Base-by-base conservation (phyloP, 2,888 invertebrate genomes). In the Eudemis profundana region DNA sequence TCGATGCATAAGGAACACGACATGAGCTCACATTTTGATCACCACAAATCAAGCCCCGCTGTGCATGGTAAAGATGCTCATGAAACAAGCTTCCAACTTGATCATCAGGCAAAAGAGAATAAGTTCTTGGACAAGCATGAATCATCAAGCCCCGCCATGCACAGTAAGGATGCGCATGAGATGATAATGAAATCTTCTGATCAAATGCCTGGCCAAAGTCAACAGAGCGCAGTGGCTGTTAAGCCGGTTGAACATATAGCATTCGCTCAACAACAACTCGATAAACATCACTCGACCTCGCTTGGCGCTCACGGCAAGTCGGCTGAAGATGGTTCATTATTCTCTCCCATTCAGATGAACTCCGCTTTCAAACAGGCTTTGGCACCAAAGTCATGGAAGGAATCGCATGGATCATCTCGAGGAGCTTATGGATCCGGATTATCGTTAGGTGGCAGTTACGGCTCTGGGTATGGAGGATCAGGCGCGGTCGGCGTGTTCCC, bases 401-500 rank as follows among this genome's bases (percentile, higher is more conserved):
- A 83, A 15, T 70, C 74, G 17, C 80, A 83, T 17, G 83, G 81
- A 36, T 71, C 75, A 8, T 72, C 79, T 7, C 82, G 86, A 72
- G 69, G 73, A 4, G 80, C 81, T 4, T 89, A 84, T 62, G 84
- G 78, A 19, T 66, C 78, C 14, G 70, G 72, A 5, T 71, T 73
- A 40, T 72, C 72, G 40, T 69, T 72, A 51, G 71, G 64, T 12
- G 69, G 44, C 66, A 8, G 67, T 64, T 33, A 67, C 62, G 53
- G 60, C 2, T 56, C 64, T 14, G 57, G 62, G 1, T 51, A 51
- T 15, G 59, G 72, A 38, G 71, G 76, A n/a, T 38, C 70, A 36
- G 73, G 80, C 2, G 85, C 87, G 1, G 82, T 89, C 10, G 89
- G 90, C 1, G 72, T 90, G 33, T 91, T 90, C 73, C 89, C 90